These are phyloP conservation scores for Masnerella sp. DNA, from an alignment of 2,888 invertebrate species.

Conservation along the genomic window DNA sequence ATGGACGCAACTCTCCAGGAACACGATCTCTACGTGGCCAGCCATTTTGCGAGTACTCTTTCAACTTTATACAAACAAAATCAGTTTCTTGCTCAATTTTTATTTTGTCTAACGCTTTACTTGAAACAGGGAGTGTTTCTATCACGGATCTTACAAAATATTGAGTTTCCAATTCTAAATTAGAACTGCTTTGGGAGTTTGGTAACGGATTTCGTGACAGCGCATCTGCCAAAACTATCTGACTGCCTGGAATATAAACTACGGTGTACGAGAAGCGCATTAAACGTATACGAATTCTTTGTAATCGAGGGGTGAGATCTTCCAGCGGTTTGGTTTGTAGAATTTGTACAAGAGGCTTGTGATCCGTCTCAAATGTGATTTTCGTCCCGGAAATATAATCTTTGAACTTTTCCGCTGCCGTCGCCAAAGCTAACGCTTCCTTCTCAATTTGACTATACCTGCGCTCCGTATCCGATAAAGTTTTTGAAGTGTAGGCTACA, in stretches of 20 bases:
- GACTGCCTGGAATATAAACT: slow-evolving; percentile 66
- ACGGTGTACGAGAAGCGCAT: slow-evolving; percentile 65
- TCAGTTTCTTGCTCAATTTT: background rate
- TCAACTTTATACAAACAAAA: slow-evolving; percentile 1
- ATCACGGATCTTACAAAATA: background rate
- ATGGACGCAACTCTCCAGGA: background rate
- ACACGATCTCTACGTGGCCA: background rate
- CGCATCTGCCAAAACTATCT: slow-evolving; percentile 66
- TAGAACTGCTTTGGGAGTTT: background rate
- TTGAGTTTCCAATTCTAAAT: background rate
- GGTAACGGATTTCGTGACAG: slow-evolving; percentile 61
- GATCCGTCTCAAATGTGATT: slow-evolving; percentile 69
- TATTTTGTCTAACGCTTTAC: background rate
- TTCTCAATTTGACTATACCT: slow-evolving; percentile 74
- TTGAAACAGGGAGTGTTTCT: background rate
- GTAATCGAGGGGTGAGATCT: slow-evolving; percentile 71
- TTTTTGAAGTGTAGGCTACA: background rate
- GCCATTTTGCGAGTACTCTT: background rate
- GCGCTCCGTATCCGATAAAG: slow-evolving; percentile 61
- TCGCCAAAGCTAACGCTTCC: slow-evolving; percentile 70
- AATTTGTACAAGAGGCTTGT: slow-evolving; percentile 71
- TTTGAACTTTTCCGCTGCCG: slow-evolving; percentile 56
- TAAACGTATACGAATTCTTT: slow-evolving; percentile 68
- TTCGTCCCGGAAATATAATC: slow-evolving; percentile 5
- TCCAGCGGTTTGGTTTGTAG: slow-evolving; percentile 69